phyloP scores from a whole-genome alignment of 2,113 vertebrate genomes.

The Bubo scandiacus region DNA sequence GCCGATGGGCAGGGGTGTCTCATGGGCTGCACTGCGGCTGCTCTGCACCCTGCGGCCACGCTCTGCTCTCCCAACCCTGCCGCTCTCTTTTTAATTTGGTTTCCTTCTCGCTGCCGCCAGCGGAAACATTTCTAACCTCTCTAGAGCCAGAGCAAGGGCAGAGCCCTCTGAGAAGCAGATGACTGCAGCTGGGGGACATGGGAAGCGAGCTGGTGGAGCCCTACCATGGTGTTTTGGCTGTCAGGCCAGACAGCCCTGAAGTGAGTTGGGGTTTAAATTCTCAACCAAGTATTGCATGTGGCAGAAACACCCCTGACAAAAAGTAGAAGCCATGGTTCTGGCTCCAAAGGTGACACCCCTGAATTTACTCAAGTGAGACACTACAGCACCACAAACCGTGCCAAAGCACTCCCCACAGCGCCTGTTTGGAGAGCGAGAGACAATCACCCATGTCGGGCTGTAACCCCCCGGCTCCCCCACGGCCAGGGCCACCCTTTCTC shows the following conservation, averaged over 20 bases:
- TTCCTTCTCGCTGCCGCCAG: neutral
- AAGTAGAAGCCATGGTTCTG: neutral
- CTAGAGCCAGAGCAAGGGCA: neutral
- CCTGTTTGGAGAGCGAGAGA: neutral
- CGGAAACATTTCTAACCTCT: neutral
- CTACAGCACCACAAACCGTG: rapidly evolving
- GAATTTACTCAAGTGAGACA: neutral
- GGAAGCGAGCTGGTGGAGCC: neutral
- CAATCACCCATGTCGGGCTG: neutral
- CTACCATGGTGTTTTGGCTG: neutral
- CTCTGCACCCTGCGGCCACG: neutral
- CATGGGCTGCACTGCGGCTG: neutral
- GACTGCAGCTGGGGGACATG: neutral
- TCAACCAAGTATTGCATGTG: neutral
- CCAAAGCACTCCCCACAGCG: too few relatives aligned
- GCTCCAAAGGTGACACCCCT: neutral
- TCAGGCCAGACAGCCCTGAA: neutral
- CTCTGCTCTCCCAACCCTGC: neutral
- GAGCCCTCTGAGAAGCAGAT: neutral
- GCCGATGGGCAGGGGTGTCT: neutral
- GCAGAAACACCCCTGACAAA: neutral
- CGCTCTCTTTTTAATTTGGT: neutral
- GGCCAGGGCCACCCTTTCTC: neutral
- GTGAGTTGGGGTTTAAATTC: neutral
- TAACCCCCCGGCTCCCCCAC: neutral